A percentile compares a stretch with the other conserved stretches of the same genome.
These are phyloP conservation scores for Ostrea denselamellosa DNA, from an alignment of 1,140 invertebrate species.

Conservation along the genomic window DNA sequence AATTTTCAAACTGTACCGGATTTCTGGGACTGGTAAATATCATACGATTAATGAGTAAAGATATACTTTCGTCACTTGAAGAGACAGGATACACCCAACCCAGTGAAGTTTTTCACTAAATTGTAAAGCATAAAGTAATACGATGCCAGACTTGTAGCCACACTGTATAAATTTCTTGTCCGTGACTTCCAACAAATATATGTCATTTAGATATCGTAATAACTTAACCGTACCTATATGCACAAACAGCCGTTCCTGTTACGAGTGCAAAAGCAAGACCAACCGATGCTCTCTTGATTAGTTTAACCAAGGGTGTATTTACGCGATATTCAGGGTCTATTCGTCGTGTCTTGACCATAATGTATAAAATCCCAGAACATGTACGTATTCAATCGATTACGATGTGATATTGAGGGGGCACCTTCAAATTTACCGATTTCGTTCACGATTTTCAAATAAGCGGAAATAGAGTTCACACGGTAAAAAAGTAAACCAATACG, in stretches of 20 bases:
- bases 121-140: no score
- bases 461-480: neutral
- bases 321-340: neutral
- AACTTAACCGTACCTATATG: neutral
- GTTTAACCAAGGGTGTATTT: neutral
- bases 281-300: neutral
- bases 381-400: neutral
- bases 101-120: no score
- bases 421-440: neutral
- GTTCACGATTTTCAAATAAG: neutral
- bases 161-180: no score
- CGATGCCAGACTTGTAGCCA: no score
- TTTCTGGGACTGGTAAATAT: no score
- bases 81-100: no score
- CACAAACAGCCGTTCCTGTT: neutral
- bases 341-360: slow-evolving; percentile 13
- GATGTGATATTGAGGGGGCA: neutral
- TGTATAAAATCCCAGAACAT: neutral
- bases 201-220: no score
- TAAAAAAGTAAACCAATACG: neutral
- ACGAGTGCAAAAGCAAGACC: neutral
- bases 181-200: no score
- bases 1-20: no score
- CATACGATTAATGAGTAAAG: no score
- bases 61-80: no score